Evolutionary conservation across 64 coral and sea anemone genomes (phyloP).

Genomic region (Orbicella faveolata): DNA sequence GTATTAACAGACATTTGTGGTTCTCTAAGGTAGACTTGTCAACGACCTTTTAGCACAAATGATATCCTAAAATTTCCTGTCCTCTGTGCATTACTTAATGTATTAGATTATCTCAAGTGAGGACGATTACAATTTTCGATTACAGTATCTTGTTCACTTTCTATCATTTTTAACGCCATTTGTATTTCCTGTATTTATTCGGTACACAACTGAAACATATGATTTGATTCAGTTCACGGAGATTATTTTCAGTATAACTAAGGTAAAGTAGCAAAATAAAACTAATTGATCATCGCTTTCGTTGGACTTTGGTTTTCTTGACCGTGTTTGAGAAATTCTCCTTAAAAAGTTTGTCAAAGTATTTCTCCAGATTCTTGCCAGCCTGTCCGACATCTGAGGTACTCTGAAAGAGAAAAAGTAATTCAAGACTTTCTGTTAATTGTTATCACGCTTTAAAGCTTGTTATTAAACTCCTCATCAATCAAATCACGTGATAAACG

Average conservation of each 20-base stretch:
- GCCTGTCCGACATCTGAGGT: conserved; percentile 36
- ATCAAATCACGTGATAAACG: background rate
- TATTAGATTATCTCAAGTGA: no score
- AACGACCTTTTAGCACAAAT: no score
- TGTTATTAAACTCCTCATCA: no score
- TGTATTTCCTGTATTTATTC: background rate
- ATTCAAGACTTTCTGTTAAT: no score
- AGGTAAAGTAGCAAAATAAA: background rate
- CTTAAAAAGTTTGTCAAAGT: conserved; percentile 38
- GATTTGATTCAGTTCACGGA: background rate
- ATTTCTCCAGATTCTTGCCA: conserved; percentile 26
- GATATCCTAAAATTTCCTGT: no score
- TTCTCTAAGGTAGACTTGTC: no score
- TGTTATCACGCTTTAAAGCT: no score
- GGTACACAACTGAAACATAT: background rate
- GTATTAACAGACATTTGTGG: no score
- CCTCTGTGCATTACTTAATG: no score
- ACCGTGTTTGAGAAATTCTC: conserved; percentile 10
- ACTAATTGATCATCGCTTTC: background rate
- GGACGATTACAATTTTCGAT: no score
- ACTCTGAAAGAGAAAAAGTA: conserved; percentile 25
- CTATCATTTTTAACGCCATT: background rate
- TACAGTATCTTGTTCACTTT: background rate
- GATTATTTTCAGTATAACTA: background rate
- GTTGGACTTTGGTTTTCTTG: conserved; percentile 5